Conservation (phyloP, 2,113 vertebrate species). For the Cavia porcellus region DNA sequence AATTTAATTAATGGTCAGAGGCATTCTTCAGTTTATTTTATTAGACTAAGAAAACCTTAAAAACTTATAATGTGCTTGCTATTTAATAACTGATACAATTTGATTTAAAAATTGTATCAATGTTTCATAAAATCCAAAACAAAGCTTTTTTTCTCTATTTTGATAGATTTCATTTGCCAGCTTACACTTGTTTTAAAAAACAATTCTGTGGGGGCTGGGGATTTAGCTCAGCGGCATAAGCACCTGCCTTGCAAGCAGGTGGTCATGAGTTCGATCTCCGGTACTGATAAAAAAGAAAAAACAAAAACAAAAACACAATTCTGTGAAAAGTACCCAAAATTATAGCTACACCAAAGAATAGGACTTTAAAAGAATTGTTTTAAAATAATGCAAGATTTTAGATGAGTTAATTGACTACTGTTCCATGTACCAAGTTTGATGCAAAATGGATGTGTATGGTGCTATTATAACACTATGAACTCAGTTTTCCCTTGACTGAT, state of each 20-base stretch:
- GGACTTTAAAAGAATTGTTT: conserved; percentile 12
- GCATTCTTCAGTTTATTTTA: conserved; percentile 3
- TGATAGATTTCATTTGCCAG: background rate
- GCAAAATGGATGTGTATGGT: background rate
- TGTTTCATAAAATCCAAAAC: conserved; percentile 41
- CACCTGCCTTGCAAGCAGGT: too few relatives aligned
- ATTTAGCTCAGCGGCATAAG: too few relatives aligned
- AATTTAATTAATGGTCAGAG: background rate
- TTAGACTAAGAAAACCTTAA: conserved; percentile 15
- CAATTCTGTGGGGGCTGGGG: too few relatives aligned
- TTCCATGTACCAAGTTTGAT: background rate
- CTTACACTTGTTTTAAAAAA: conserved; percentile 22
- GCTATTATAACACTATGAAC: background rate
- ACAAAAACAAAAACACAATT: too few relatives aligned
- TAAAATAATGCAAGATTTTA: conserved; percentile 31
- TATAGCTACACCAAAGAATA: background rate
- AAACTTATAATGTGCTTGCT: background rate
- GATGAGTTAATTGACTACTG: background rate
- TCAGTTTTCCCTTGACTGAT: conserved; percentile 13
- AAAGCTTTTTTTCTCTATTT: background rate
- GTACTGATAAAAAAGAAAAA: too few relatives aligned
- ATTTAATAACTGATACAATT: conserved; percentile 52
- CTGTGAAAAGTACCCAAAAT: conserved; percentile 37
- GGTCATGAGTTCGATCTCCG: too few relatives aligned
- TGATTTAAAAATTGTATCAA: conserved; percentile 5